Evolutionary conservation across 2,797 vertebrate species (phyloP).

Genomic region (Ambastaia sidthimunki): DNA sequence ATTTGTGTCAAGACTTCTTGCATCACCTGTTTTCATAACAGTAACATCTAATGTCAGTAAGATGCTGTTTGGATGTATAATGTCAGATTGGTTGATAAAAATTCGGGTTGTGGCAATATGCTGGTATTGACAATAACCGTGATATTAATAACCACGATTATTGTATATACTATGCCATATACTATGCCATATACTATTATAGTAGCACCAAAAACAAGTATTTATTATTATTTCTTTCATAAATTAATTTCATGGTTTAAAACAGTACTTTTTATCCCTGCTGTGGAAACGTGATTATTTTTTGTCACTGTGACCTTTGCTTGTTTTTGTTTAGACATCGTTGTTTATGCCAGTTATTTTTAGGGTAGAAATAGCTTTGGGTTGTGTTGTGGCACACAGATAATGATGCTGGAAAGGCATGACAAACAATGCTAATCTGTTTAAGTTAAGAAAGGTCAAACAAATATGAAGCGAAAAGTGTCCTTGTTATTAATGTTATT

Average conservation of each 20-base stretch:
- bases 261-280: neutral
- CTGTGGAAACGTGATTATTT: neutral
- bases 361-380: neutral
- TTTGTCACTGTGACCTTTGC: neutral
- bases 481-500: constrained; percentile 7
- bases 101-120: neutral
- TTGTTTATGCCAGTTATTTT: constrained; percentile 9
- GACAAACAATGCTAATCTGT: constrained; percentile 17
- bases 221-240: too few species aligned
- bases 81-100: neutral
- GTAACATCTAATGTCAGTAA: neutral
- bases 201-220: neutral
- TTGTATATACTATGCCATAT: too few species aligned
- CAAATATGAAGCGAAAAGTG: neutral
- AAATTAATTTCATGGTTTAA: neutral
- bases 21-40: neutral
- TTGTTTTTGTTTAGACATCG: neutral
- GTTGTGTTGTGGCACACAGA: neutral
- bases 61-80: neutral
- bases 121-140: neutral
- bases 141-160: too few species aligned
- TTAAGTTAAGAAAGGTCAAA: constrained; percentile 1
- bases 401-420: neutral
- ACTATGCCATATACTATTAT: neutral
- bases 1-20: constrained; percentile 13